Conservation (phyloP, 2,888 invertebrate genomes). For the Amphipyra berbera region DNA sequence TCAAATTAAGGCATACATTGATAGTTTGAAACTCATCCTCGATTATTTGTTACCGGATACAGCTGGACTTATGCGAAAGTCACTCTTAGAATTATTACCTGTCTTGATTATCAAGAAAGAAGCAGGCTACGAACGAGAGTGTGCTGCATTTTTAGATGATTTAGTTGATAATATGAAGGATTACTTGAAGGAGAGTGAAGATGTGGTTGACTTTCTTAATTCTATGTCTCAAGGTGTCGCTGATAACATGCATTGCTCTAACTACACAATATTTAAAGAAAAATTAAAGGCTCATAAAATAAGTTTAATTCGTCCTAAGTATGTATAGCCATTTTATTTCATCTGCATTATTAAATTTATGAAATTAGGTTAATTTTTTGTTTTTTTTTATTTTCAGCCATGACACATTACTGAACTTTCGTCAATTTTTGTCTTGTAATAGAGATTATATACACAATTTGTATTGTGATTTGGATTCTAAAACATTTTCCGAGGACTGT, state of each 20-base stretch:
- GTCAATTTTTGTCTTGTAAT: constrained; percentile 85
- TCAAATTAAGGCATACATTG: constrained; percentile 71
- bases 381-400: constrained; percentile 71
- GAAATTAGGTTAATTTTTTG: constrained; percentile 1
- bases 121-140: constrained; percentile 70
- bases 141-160: constrained; percentile 83
- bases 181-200: constrained; percentile 82
- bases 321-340: constrained; percentile 19
- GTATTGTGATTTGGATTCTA: constrained; percentile 87
- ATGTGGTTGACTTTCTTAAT: constrained; percentile 74
- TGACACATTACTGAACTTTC: constrained; percentile 89
- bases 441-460: constrained; percentile 86
- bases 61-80: constrained; percentile 78
- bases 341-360: background rate
- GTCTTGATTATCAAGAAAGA: constrained; percentile 85
- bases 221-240: constrained; percentile 65
- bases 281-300: constrained; percentile 71
- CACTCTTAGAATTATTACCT: constrained; percentile 87
- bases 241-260: constrained; percentile 57
- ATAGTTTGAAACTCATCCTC: constrained; percentile 83
- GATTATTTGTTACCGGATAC: constrained; percentile 79
- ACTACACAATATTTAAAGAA: constrained; percentile 67
- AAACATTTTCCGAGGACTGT: constrained; percentile 92
- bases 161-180: constrained; percentile 87
- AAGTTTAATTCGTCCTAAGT: constrained; percentile 78